phyloP scores from a whole-genome alignment of 2,113 vertebrate species.

The Vireo altiloquus region DNA sequence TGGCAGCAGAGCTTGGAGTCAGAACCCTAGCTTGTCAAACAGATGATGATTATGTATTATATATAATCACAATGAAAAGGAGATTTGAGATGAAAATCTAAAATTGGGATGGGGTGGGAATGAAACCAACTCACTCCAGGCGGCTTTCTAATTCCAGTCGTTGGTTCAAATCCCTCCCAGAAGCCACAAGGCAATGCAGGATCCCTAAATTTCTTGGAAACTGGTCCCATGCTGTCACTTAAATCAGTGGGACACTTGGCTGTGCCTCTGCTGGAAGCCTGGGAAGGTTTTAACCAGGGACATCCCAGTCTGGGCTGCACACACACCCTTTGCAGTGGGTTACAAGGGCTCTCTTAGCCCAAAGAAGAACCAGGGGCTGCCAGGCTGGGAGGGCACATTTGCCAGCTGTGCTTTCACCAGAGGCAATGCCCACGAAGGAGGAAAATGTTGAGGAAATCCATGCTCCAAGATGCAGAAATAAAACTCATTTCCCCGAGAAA shows the following conservation, averaged over 20 bases:
- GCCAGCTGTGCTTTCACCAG: neutral
- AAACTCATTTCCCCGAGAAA: neutral
- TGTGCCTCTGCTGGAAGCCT: neutral
- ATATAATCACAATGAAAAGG: conserved; percentile 5
- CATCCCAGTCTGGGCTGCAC: neutral
- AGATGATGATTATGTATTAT: neutral
- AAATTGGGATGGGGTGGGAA: neutral
- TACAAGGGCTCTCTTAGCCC: neutral
- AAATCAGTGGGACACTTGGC: neutral
- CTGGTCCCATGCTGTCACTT: neutral
- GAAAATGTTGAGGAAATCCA: neutral
- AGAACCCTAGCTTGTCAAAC: neutral
- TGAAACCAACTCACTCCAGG: neutral
- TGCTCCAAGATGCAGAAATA: neutral
- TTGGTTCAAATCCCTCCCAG: neutral
- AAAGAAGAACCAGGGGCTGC: neutral
- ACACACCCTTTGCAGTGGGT: neutral
- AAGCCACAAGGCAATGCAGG: neutral
- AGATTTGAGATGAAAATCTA: conserved; percentile 13
- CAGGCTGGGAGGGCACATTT: neutral
- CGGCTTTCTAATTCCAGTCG: conserved; percentile 9
- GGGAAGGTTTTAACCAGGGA: neutral
- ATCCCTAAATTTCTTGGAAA: neutral
- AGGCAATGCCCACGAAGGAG: fast-evolving
- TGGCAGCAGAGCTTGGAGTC: conserved; percentile 3